phyloP scores from a whole-genome alignment of 2,888 invertebrate species.

The Drosophila hawaiiensis region DNA sequence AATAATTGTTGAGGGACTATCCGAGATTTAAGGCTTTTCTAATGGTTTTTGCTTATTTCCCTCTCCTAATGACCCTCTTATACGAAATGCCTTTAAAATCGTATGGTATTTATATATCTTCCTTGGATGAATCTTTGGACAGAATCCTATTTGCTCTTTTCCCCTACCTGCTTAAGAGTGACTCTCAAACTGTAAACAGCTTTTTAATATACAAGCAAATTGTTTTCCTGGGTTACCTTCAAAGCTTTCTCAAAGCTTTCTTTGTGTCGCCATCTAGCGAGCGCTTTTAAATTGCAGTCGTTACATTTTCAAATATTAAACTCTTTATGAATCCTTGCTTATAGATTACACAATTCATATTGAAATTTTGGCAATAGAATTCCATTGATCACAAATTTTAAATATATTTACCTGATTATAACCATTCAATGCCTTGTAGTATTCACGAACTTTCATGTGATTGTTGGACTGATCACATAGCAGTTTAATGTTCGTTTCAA shows the following conservation, averaged over 20 bases:
- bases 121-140: background rate
- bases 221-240: too few species aligned
- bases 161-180: background rate
- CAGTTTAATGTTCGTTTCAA: conserved; percentile 88
- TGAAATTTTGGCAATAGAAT: background rate
- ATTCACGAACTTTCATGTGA: conserved; percentile 91
- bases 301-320: conserved; percentile 10
- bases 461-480: conserved; percentile 92
- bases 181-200: background rate
- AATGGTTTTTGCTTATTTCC: background rate
- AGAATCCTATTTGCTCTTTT: background rate
- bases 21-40: background rate
- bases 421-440: conserved; percentile 89
- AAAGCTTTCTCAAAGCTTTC: conserved; percentile 11
- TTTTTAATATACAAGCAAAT: background rate
- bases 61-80: background rate
- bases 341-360: background rate
- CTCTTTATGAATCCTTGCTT: background rate
- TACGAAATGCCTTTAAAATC: background rate
- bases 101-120: background rate
- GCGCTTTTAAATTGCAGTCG: background rate
- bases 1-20: background rate
- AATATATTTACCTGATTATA: conserved; percentile 89
- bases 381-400: background rate
- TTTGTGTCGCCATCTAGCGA: conserved; percentile 24